Conservation (phyloP, 2,888 invertebrate genomes). For the Salpingus planirostris region DNA sequence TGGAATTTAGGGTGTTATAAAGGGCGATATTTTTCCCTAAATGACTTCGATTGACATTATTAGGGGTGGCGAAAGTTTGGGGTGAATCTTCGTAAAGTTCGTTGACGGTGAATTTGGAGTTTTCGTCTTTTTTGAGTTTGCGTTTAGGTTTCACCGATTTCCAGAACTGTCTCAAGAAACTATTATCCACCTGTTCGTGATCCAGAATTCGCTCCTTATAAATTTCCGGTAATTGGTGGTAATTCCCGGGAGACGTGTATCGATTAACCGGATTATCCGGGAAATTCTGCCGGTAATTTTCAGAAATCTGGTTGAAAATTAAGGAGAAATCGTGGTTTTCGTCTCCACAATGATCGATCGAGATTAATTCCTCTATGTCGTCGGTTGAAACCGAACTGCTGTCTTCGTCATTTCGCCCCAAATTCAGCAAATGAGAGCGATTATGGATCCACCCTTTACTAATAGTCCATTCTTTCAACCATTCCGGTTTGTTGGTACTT, state of each 20-base stretch:
- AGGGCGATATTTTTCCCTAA: conserved; percentile 29
- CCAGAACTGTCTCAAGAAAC: conserved; percentile 26
- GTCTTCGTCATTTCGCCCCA: conserved; percentile 21
- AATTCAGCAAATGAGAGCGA: conserved; percentile 32
- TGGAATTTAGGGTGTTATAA: conserved; percentile 31
- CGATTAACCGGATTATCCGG: conserved; percentile 22
- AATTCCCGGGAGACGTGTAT: too few species aligned
- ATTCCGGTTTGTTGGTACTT: conserved; percentile 29
- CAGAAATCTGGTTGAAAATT: conserved; percentile 28
- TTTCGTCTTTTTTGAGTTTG: conserved; percentile 3
- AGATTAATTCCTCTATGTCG: conserved; percentile 36
- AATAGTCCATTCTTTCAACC: conserved; percentile 43
- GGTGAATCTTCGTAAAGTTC: conserved; percentile 20
- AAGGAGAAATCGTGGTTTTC: conserved; percentile 19
- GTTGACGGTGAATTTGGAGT: conserved; percentile 28
- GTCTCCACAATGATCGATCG: conserved; percentile 20
- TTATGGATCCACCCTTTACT: conserved; percentile 42
- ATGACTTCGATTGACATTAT: conserved; percentile 9
- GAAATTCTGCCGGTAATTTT: conserved; percentile 36
- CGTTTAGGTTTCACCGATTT: conserved; percentile 22
- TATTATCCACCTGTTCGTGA: conserved; percentile 15
- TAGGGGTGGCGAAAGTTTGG: not conserved
- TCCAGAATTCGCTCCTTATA: conserved; percentile 29
- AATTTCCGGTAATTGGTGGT: conserved; percentile 25
- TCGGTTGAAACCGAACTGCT: conserved; percentile 31